phyloP scores from a whole-genome alignment of 1,140 invertebrate species.

The Lanistes nyassanus region DNA sequence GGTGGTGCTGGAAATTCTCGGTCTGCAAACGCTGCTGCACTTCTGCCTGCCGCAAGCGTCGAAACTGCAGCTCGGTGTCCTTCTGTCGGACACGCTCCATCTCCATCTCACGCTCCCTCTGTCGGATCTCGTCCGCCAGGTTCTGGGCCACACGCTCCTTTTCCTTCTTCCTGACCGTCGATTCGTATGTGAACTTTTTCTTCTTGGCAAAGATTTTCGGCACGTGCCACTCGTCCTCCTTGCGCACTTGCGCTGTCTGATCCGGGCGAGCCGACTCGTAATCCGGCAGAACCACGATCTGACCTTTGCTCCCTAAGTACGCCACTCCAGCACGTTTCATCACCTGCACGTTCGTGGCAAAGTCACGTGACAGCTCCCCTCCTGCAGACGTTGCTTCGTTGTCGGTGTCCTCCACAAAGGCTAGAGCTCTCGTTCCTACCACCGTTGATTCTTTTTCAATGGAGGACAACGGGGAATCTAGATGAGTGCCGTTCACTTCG shows the following conservation, averaged over 20 bases:
- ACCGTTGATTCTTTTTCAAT: neutral
- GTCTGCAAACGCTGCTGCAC: conserved; percentile 47
- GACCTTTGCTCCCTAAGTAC: conserved; percentile 48
- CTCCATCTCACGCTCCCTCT: conserved; percentile 46
- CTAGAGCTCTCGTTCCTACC: neutral
- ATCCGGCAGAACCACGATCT: conserved; percentile 50
- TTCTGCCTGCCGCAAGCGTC: conserved; percentile 43
- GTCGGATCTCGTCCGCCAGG: conserved; percentile 31
- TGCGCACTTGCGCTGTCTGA: conserved; percentile 6
- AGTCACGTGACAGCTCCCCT: conserved; percentile 15
- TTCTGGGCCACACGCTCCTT: conserved; percentile 28
- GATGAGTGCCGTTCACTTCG: neutral
- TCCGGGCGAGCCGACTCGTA: conserved; percentile 32
- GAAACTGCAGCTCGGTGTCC: conserved; percentile 48
- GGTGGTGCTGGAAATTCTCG: conserved; percentile 36
- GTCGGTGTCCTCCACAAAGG: neutral
- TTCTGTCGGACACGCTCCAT: conserved; percentile 41
- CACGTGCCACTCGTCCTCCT: conserved; percentile 20
- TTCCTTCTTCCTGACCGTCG: conserved; percentile 34
- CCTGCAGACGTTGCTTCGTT: conserved; percentile 25
- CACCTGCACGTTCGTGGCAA: conserved; percentile 26
- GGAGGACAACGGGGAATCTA: neutral
- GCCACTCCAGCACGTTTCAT: conserved; percentile 52
- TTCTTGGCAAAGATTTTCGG: conserved; percentile 46
- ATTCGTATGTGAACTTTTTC: conserved; percentile 47